A percentile compares a stretch with the other conserved stretches of the same genome.
These are phyloP conservation scores for Sphenopsis melanotis DNA, from an alignment of 2,797 vertebrate species.

Conservation along the genomic window DNA sequence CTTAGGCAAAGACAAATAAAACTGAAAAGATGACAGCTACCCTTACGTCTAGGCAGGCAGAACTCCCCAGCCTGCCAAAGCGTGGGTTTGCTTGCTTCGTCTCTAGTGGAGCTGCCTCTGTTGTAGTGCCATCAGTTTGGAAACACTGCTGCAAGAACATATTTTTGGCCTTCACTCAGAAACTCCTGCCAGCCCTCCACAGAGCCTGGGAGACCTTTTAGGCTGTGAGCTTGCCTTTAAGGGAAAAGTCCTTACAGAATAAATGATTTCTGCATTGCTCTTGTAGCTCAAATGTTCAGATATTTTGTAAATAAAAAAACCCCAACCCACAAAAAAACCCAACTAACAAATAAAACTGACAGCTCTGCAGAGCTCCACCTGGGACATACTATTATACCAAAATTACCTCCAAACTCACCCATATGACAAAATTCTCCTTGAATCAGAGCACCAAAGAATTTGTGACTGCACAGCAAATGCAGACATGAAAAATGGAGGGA, in stretches of 20 bases:
- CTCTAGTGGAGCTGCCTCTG: conserved; percentile 45
- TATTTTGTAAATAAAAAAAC: neutral
- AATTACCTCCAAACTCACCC: neutral
- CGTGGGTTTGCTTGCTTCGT: conserved; percentile 26
- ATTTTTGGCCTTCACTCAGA: conserved; percentile 55
- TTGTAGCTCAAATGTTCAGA: neutral
- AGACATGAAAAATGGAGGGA: neutral
- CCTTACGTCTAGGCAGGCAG: neutral
- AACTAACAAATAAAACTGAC: neutral
- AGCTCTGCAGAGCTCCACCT: neutral
- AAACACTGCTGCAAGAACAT: conserved; percentile 63
- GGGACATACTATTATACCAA: neutral
- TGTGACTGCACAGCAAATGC: neutral
- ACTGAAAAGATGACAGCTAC: conserved; percentile 39
- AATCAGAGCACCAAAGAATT: neutral
- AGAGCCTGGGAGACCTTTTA: conserved; percentile 41
- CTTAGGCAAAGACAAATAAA: conserved; percentile 51
- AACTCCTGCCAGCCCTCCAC: conserved; percentile 36
- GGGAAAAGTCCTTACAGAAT: neutral
- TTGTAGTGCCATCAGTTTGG: conserved; percentile 57
- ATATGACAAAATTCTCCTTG: neutral
- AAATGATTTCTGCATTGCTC: neutral
- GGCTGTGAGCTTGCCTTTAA: neutral
- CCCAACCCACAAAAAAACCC: no score
- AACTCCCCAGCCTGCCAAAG: conserved; percentile 37